Evolutionary conservation across 2,888 invertebrate genomes (phyloP).

Genomic region (Cosmopolites sordidus): DNA sequence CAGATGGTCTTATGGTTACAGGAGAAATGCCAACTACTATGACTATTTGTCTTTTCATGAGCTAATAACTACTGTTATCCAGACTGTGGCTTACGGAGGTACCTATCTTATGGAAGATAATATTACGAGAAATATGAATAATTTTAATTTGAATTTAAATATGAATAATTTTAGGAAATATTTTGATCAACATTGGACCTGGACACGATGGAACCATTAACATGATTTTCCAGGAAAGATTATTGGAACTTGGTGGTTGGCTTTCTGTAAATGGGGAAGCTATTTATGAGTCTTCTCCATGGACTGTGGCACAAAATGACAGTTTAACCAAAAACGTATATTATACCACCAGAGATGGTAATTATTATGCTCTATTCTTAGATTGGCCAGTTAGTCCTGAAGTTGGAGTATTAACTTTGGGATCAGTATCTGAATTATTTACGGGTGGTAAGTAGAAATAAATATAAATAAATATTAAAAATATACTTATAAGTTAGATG

Average conservation of each 20-base stretch:
- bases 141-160: too few relatives aligned
- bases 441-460: background rate
- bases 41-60: constrained; percentile 66
- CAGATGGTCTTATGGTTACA: constrained; percentile 77
- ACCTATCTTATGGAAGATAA: too few relatives aligned
- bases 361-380: constrained; percentile 65
- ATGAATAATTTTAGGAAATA: constrained; percentile 66
- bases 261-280: constrained; percentile 77
- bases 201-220: constrained; percentile 80
- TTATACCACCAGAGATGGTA: constrained; percentile 32
- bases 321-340: constrained; percentile 52
- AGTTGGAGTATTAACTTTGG: constrained; percentile 47
- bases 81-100: constrained; percentile 77
- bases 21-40: constrained; percentile 62
- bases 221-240: constrained; percentile 80
- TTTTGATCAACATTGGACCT: constrained; percentile 80
- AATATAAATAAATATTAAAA: too few relatives aligned
- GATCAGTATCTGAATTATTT: constrained; percentile 40
- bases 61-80: constrained; percentile 63
- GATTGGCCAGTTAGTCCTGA: constrained; percentile 65
- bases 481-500: too few relatives aligned
- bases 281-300: constrained; percentile 73
- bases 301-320: constrained; percentile 73
- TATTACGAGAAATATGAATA: too few relatives aligned
- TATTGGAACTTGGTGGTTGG: constrained; percentile 75